Evolutionary conservation across 2,113 vertebrate genomes (phyloP), one percentile per base, ranked within the genome.

Genomic region (Sprattus sprattus): DNA sequence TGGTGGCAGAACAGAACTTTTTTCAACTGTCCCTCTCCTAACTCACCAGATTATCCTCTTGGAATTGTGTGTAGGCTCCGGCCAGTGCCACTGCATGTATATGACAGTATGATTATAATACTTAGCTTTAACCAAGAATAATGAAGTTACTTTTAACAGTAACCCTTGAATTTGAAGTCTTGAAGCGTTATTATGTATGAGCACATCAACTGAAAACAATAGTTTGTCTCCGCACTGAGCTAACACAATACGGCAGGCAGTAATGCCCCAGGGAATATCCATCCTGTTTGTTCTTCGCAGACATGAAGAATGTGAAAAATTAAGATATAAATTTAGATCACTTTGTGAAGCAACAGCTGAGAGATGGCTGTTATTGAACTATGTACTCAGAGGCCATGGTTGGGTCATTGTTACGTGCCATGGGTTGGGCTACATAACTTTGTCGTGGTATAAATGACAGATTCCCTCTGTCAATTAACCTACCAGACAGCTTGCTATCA

Each of bases 271-370:
- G 71, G 13, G 71, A 78, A 16, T 78, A 78, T 78, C 71, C 28
- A 15, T 78, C 11, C 13, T 78, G 4, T 78, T 78, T 78, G 71
- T 28, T 11, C 28, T 78, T 15, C 45, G 15, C 50, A 83, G 39
- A 81, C 86, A 46, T 5, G 75, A 84, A 57, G 89, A 90, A 92
- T 92, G 86, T 88, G 25, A 92, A 44, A 86, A 89, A 88, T 92
- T 81, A 85, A 83, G 89, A 71, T 10, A 32, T 49, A 54, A 45
- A 85, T 90, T 89, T 71, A 25, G 83, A 85, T 83, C 91, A 84
- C 83, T 86, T 87, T 85, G 82, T 49, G 81, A 49, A 67, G 47
- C 81, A 85, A 85, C 92, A 92, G 92, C 93, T 92, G 91, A 92
- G 45, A 46, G 52, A 52, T 44, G 67, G 67, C 71, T 28, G 39